A percentile compares a stretch with the other conserved stretches of the same genome.
Evolutionary conservation across 37 sponge, comb jelly and placozoan species (phyloP).

Genomic region (Halisarca cf. caerulea): DNA sequence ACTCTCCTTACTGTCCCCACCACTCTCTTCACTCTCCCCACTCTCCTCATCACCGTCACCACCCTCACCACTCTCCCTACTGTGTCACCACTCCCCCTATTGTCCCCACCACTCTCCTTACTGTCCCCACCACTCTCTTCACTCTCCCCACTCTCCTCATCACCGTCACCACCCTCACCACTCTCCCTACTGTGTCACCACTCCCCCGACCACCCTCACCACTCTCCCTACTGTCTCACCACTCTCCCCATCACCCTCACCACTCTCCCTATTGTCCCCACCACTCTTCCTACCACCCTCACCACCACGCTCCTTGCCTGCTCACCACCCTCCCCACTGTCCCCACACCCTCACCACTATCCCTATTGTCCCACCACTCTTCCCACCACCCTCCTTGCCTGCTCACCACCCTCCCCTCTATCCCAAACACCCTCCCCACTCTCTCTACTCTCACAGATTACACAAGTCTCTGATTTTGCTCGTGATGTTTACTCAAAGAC

Average conservation of each 20-base stretch:
- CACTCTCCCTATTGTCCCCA: neutral
- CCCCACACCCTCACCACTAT: neutral
- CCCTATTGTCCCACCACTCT: neutral
- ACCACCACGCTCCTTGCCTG: neutral
- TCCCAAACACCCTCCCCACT: neutral
- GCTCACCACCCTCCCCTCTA: neutral
- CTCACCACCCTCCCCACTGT: neutral
- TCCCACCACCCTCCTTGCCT: neutral
- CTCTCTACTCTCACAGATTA: neutral
- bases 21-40: neutral
- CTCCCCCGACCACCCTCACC: neutral
- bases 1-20: neutral
- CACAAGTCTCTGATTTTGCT: constrained; percentile 73
- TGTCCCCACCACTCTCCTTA: neutral
- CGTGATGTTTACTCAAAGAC: constrained; percentile 77
- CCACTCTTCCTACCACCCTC: neutral
- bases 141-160: neutral
- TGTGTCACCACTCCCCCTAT: neutral
- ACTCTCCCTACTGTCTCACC: neutral
- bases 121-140: neutral
- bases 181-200: too few species aligned
- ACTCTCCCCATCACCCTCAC: neutral
- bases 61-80: neutral
- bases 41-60: neutral
- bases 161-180: neutral